Evolutionary conservation across 2,113 vertebrate species (phyloP).

Genomic region (Papio anubis): DNA sequence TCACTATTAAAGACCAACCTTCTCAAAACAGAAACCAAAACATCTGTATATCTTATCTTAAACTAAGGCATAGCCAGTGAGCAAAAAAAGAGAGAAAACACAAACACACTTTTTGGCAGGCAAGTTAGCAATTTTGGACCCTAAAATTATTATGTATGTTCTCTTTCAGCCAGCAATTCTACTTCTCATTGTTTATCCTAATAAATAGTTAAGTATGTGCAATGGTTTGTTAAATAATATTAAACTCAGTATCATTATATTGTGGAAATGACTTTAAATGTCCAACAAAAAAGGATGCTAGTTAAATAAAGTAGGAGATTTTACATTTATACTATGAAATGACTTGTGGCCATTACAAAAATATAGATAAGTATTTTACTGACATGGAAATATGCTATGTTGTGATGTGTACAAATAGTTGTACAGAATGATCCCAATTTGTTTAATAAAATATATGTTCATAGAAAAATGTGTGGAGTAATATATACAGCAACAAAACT

Average conservation of each 20-base stretch:
- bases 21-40: neutral
- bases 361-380: neutral
- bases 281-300: neutral
- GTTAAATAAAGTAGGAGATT: neutral
- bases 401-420: neutral
- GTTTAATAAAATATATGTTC: neutral
- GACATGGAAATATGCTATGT: neutral
- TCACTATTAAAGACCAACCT: neutral
- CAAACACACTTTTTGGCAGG: neutral
- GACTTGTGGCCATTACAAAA: neutral
- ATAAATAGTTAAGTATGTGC: neutral
- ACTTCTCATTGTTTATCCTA: neutral
- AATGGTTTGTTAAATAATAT: constrained; percentile 19
- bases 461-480: neutral
- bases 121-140: constrained; percentile 14
- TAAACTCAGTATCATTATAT: neutral
- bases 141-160: neutral
- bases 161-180: neutral
- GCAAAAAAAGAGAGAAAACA: neutral
- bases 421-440: neutral
- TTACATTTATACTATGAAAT: neutral
- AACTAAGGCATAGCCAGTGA: neutral
- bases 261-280: neutral
- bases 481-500: neutral
- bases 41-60: neutral